Conservation (phyloP, 92 coral and sea anemone genomes). For the Porites rus region DNA sequence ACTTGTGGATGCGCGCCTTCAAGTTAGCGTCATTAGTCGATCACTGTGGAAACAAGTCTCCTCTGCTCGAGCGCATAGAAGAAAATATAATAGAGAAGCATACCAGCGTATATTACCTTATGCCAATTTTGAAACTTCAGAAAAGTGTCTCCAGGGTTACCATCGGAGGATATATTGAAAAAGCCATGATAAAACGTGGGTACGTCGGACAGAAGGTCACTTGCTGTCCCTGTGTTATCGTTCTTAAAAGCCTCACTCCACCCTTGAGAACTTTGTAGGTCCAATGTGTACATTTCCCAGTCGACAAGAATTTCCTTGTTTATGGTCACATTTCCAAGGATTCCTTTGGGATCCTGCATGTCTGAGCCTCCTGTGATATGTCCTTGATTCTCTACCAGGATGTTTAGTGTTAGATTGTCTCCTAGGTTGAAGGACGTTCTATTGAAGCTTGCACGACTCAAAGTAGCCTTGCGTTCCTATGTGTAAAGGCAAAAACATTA, state of each 20-base stretch:
- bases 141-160: conserved; percentile 83
- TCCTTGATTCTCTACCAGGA: conserved; percentile 90
- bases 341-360: conserved; percentile 90
- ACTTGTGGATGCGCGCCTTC: too few relatives aligned
- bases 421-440: conserved; percentile 57
- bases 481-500: background rate
- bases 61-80: background rate
- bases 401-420: conserved; percentile 60
- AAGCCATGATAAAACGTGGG: conserved; percentile 84
- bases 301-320: conserved; percentile 62
- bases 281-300: conserved; percentile 80
- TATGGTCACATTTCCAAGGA: conserved; percentile 86
- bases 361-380: conserved; percentile 77
- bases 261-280: conserved; percentile 29
- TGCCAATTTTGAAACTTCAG: conserved; percentile 76
- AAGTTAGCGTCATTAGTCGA: too few relatives aligned
- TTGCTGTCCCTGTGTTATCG: background rate
- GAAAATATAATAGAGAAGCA: background rate
- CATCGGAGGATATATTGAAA: conserved; percentile 73
- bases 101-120: conserved; percentile 58
- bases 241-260: background rate
- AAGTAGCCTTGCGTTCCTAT: conserved; percentile 82
- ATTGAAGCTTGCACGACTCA: conserved; percentile 54
- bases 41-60: too few relatives aligned
- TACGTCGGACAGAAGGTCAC: background rate